Conservation (phyloP, 1,140 invertebrate genomes). For the Brachionus plicatilis region DNA sequence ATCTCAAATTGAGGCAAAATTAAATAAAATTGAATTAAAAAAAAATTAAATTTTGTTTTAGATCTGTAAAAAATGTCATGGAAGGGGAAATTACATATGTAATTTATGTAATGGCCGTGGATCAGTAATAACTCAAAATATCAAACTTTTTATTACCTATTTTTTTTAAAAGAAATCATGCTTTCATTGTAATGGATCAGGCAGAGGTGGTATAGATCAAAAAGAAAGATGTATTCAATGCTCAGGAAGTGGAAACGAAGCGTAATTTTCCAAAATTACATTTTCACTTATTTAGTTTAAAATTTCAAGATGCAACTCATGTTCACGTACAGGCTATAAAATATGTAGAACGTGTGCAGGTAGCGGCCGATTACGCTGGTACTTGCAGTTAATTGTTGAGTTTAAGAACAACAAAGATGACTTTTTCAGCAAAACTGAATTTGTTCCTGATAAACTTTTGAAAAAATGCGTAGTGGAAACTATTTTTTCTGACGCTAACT, state of each 20-base stretch:
- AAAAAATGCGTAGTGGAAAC: not conserved
- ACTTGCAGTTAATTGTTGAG: not conserved
- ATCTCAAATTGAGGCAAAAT: not conserved
- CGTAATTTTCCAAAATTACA: not conserved
- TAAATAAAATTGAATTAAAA: not conserved
- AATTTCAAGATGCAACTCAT: not conserved
- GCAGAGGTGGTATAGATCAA: not conserved
- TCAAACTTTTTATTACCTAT: not conserved
- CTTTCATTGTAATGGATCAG: slow-evolving; percentile 16
- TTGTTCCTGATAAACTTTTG: not conserved
- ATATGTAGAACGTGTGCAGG: not conserved
- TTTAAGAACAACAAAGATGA: slow-evolving; percentile 28
- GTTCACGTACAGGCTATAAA: not conserved
- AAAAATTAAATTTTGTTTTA: not conserved
- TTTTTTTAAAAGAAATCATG: not conserved
- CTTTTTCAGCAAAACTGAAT: slow-evolving; percentile 20
- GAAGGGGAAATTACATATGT: not conserved
- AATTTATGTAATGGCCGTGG: not conserved
- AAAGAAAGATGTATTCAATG: not conserved
- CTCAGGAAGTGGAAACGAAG: not conserved
- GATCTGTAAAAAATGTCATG: not conserved
- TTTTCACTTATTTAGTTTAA: not conserved
- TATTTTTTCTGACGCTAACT: not conserved
- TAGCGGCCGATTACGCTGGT: slow-evolving; percentile 13
- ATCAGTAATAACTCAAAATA: not conserved